These are phyloP conservation scores for Cariama cristata DNA, from an alignment of 2,113 vertebrate genomes.

Conservation along the genomic window DNA sequence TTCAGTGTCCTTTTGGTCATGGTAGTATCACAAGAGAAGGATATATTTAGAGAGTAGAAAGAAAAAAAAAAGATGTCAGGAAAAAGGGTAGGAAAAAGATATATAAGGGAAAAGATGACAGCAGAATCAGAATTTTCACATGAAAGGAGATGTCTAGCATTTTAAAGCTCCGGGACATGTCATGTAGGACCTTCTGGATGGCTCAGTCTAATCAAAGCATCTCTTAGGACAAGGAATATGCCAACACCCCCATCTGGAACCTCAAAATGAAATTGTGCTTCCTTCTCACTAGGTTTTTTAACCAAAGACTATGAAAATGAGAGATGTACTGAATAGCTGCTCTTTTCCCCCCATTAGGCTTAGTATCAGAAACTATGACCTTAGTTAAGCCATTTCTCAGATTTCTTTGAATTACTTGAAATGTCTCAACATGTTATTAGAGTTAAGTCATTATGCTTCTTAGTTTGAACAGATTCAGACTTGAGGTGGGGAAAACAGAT, in stretches of 20 bases:
- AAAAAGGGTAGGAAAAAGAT: background rate
- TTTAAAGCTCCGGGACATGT: background rate
- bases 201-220: background rate
- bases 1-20: background rate
- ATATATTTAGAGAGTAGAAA: background rate
- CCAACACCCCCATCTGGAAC: background rate
- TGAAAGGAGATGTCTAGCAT: background rate
- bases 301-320: background rate
- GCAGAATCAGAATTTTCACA: constrained; percentile 2
- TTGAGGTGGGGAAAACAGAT: background rate
- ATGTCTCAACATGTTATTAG: background rate
- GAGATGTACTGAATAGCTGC: background rate
- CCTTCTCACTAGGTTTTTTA: background rate
- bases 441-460: background rate
- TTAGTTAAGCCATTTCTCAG: background rate
- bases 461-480: background rate
- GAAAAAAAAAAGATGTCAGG: background rate
- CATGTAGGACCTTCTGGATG: background rate
- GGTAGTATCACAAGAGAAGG: background rate
- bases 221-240: background rate
- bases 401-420: background rate
- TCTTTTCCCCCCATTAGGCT: background rate
- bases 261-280: background rate
- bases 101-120: background rate
- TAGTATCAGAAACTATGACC: background rate